Evolutionary conservation across 64 coral and sea anemone genomes (phyloP), one percentile per base, ranked within the genome.

Genomic region (Montipora cactus): DNA sequence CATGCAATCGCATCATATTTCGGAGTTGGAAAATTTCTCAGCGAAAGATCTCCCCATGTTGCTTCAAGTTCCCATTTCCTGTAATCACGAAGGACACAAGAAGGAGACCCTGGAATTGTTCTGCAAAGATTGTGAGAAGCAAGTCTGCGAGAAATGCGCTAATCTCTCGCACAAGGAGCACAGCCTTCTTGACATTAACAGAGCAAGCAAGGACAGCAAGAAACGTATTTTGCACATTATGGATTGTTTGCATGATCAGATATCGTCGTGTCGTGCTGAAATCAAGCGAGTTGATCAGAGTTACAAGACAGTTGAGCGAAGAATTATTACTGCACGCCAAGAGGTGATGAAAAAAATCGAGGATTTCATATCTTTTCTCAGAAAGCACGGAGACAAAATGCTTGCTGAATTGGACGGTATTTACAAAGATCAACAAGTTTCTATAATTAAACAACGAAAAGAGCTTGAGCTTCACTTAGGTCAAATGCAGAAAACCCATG

Each of bases 401-500:
- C 57, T 94, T 12, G 21, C 55, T 69, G 77, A 97, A 69, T 66
- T 97, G 15, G 84, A 94, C 6, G 51, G 61, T n/a, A 79, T 97
- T 74, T 90, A 97, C 44, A 87, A 67, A 59, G 92, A 97, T 75
- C 95, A 93, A 85, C 76, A 92, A 21, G 47, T 92, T 15, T 10
- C 87, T 47, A 91, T 94, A 49, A 87, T 74, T 20, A 51, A 77
- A 58, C 87, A 97, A 44, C 90, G 87, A 49, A 94, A 97, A 66
- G 59, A 68, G 55, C 88, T 93, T 13, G 92, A 97, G 47, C 64
- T 58, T 59, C 78, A 90, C 51, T 22, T 97, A 59, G 46, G 81
- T 76, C 95, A 97, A 89, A 88, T 97, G 95, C 85, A 87, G 67
- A 91, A 88, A 59, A 76, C 92, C 3, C 79, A 69, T 4, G 95